A percentile compares a stretch with the other conserved stretches of the same genome.
Conservation (phyloP, 2,113 vertebrate genomes). For the Sinosuthora webbiana region DNA sequence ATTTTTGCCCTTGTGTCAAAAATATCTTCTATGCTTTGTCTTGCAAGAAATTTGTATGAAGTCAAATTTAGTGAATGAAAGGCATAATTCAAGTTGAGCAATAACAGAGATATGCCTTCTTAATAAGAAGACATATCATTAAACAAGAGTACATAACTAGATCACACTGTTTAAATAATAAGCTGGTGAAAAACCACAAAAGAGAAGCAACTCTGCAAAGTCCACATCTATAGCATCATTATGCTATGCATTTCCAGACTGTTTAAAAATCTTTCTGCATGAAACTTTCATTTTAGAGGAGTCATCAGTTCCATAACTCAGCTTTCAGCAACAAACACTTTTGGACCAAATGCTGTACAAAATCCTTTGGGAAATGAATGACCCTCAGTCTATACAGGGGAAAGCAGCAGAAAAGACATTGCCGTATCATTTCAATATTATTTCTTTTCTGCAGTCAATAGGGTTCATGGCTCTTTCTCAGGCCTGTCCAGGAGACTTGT, state of each 20-base stretch:
- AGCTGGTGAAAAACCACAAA: not conserved
- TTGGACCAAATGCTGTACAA: not conserved
- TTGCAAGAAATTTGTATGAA: not conserved
- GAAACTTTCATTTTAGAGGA: not conserved
- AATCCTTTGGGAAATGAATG: not conserved
- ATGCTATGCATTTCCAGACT: not conserved
- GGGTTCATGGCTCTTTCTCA: not conserved
- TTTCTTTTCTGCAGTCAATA: not conserved
- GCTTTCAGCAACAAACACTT: not conserved
- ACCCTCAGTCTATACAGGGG: not conserved
- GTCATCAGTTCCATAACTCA: not conserved
- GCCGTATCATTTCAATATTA: not conserved
- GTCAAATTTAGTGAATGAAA: not conserved
- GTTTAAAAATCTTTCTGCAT: not conserved
- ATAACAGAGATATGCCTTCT: not conserved
- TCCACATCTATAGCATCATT: not conserved
- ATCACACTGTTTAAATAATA: not conserved
- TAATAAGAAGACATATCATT: not conserved
- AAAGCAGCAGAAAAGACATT: not conserved
- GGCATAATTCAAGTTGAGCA: not conserved
- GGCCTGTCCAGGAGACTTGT: not conserved
- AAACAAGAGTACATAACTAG: not conserved
- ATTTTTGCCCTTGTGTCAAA: not conserved
- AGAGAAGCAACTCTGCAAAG: not conserved
- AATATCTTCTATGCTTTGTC: not conserved